Conservation (phyloP, 2,888 invertebrate species). For the Thereva nobilitata region DNA sequence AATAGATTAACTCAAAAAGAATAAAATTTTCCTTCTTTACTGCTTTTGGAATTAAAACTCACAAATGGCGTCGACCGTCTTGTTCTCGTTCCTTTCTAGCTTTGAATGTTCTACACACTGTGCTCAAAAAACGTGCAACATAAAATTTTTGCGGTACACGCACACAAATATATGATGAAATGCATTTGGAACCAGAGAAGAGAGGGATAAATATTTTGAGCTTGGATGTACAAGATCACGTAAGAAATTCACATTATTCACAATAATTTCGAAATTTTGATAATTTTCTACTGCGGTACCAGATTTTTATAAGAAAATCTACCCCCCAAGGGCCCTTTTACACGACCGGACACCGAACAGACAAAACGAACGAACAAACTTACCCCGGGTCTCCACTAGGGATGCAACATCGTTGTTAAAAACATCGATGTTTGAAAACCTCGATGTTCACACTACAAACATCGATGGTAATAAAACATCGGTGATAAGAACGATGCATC, state of each 20-base stretch:
- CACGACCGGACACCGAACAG: too few species aligned
- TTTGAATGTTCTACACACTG: conserved; percentile 28
- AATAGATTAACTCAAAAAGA: conserved; percentile 27
- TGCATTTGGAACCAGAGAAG: not conserved
- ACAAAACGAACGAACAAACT: too few species aligned
- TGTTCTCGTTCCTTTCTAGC: conserved; percentile 38
- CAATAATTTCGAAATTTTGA: too few species aligned
- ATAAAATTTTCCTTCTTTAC: conserved; percentile 16
- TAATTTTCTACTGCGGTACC: too few species aligned
- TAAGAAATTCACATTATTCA: too few species aligned
- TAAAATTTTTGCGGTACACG: conserved; percentile 14
- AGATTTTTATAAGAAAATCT: too few species aligned
- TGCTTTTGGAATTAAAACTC: conserved; percentile 21
- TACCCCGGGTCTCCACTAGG: too few species aligned
- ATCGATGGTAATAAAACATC: conserved; percentile 12
- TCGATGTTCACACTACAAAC: conserved; percentile 4
- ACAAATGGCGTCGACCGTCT: conserved; percentile 37
- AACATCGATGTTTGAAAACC: conserved; percentile 2
- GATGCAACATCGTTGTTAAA: conserved; percentile 3
- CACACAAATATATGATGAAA: not conserved
- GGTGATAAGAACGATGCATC: conserved; percentile 10
- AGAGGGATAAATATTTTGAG: too few species aligned
- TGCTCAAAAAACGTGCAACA: conserved; percentile 15
- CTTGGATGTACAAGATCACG: too few species aligned
- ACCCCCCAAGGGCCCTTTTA: too few species aligned